phyloP scores from a whole-genome alignment of 2,113 vertebrate species.

The Eupsittula cactorum region DNA sequence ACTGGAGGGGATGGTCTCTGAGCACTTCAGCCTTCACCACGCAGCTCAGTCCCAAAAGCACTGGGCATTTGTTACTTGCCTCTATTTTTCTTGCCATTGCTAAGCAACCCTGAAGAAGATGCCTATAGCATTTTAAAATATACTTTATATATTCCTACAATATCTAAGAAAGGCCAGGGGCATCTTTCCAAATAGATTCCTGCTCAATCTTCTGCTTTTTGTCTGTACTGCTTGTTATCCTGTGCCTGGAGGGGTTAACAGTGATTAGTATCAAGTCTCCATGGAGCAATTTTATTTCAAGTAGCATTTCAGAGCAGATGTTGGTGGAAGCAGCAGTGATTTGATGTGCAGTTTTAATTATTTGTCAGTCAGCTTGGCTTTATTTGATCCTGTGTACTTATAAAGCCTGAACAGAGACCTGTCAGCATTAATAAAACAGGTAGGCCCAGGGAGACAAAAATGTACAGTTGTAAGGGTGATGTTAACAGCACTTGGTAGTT shows the following conservation, averaged over 20 bases:
- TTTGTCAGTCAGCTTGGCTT: constrained; percentile 12
- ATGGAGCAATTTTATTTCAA: background rate
- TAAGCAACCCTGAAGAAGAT: background rate
- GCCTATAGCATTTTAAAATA: background rate
- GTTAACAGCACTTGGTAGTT: background rate
- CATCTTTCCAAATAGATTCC: background rate
- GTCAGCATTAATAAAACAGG: background rate
- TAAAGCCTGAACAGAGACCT: background rate
- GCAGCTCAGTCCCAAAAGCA: background rate
- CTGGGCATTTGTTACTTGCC: background rate
- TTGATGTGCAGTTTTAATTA: constrained; percentile 13
- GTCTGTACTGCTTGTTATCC: background rate
- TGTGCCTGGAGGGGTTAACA: background rate
- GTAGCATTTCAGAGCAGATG: background rate
- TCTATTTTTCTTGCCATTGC: background rate
- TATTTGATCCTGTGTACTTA: background rate
- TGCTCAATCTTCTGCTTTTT: background rate
- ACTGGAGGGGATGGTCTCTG: background rate
- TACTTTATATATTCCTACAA: background rate
- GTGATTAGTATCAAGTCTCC: background rate
- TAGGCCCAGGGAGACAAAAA: background rate
- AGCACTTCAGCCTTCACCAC: background rate
- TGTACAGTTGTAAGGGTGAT: background rate
- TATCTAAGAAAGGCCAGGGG: background rate
- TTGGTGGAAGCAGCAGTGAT: background rate